Evolutionary conservation across 2,888 invertebrate species (phyloP), one percentile per base, ranked within the genome.

Genomic region (Choristoneura rosaceana): DNA sequence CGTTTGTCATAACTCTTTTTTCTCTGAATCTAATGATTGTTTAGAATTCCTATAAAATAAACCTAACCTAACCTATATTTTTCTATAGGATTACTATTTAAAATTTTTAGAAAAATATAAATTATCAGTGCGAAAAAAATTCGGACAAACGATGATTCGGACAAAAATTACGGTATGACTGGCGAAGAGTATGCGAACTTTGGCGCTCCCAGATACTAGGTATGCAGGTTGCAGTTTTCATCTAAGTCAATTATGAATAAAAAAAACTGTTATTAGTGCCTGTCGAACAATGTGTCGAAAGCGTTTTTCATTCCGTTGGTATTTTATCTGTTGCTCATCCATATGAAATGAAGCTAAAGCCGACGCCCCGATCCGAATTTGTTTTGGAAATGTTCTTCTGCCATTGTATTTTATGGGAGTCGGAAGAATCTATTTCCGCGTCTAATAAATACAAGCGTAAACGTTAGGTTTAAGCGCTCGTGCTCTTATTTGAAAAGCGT

Each of bases 371-470:
- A 38, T 62, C 71, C 58, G 63, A 71, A 71, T 71, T 71, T 68
- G 71, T 71, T 71, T 71, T 71, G 71, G 68, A 58, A 71, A 71
- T 71, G 67, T 63, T 68, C 62, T 15, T 25, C 55, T 47, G 67
- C 67, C 67, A 50, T 71, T 68, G 62, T 71, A 63, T 67, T 71
- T 71, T 71, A 71, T 68, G 58, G 47, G 62, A 59, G 15, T n/a
- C 62, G 71, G 71, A 41, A 67, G 38, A 68, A 63, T 68, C 71
- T 71, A 71, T 71, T 68, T 71, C 67, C 71, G 67, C 12, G 58
- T 25, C 38, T 59, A 63, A 58, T 63, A 71, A 62, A 71, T 67
- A 66, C 41, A 60, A 45, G 61, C 58, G 58, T 63, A 47, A 62
- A 58, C 71, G 62, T 71, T 58, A 17, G 61, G 15, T 55, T 15